Percentiles rank a stretch among this genome's conserved stretches.
Conservation (phyloP, 2,113 vertebrate genomes). For the Mandrillus leucophaeus region DNA sequence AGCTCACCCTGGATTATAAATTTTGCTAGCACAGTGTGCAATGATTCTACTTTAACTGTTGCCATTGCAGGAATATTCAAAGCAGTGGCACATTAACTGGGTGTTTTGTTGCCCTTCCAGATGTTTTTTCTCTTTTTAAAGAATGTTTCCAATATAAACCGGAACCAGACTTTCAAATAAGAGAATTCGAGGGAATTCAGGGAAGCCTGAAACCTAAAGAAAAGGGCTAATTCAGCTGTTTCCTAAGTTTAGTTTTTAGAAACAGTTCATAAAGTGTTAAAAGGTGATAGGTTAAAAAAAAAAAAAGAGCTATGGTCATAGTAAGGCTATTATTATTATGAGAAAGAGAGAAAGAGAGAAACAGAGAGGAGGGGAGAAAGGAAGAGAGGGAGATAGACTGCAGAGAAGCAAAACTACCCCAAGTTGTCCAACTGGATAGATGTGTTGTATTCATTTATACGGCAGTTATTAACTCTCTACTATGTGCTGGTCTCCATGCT, state of each 20-base stretch:
- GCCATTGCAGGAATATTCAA: background rate
- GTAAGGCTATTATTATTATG: background rate
- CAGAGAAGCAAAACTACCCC: background rate
- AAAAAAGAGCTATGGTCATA: background rate
- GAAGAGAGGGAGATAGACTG: background rate
- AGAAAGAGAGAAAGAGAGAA: background rate
- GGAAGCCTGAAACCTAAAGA: background rate
- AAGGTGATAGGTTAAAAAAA: background rate
- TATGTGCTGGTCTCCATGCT: background rate
- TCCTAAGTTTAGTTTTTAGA: background rate
- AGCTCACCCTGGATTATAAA: background rate
- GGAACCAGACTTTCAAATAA: background rate
- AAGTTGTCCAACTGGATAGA: background rate
- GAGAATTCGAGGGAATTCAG: background rate
- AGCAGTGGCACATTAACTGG: background rate
- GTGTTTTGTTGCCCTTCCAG: background rate
- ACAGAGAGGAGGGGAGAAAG: background rate
- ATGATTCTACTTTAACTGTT: background rate
- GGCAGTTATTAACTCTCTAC: background rate
- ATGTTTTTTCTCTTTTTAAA: background rate
- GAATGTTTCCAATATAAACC: background rate
- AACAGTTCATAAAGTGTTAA: background rate
- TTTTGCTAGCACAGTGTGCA: background rate
- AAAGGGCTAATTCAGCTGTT: background rate
- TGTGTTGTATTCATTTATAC: background rate